Base-by-base conservation (phyloP, 2,888 invertebrate genomes). In the Copidosoma aretas region DNA sequence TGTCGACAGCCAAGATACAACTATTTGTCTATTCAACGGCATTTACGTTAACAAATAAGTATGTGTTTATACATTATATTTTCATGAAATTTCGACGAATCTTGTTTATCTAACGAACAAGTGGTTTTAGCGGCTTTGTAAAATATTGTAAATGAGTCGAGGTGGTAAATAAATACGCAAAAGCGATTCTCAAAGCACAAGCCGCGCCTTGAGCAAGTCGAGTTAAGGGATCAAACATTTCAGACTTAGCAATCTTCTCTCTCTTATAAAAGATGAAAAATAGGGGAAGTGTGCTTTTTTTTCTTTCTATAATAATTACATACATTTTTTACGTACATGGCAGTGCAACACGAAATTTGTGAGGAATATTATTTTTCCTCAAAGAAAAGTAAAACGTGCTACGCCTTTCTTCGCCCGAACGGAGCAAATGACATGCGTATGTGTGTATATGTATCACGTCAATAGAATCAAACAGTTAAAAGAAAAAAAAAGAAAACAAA, bases 161-260 rank as follows among this genome's bases (percentile, higher is more conserved):
- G 54, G 53, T 46, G 46, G 46, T 61, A 46, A 63, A 46, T 62
- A 66, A 65, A 70, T 54, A 58, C 22, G 46, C 43, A 17, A 62
- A 52, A 15, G 56, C 41, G 51, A 54, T 66, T 52, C 24, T 65
- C 54, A 24, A 69, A 54, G 24, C 8, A n/a, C 51, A 32, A 22
- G 22, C 10, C 17, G 17, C 24, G 24, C 43, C 63, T 68, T 68
- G 51, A 65, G 49, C 10, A 52, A 52, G 19, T 52, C 52, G 63
- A 64, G 46, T 60, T 49, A 41, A 63, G 58, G 46, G 15, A 19
- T 52, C 52, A 63, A 71, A 56, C 15, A 25, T 53, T 51, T 71
- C 71, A 71, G 71, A 71, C 71, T 71, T 67, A 54, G 41, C 54
- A 54, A 71, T 46, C 24, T 64, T 61, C 67, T 71, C 71, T 71